Evolutionary conservation across 2,113 vertebrate species (phyloP), one percentile per base, ranked within the genome.

Genomic region (Antechinus flavipes): DNA sequence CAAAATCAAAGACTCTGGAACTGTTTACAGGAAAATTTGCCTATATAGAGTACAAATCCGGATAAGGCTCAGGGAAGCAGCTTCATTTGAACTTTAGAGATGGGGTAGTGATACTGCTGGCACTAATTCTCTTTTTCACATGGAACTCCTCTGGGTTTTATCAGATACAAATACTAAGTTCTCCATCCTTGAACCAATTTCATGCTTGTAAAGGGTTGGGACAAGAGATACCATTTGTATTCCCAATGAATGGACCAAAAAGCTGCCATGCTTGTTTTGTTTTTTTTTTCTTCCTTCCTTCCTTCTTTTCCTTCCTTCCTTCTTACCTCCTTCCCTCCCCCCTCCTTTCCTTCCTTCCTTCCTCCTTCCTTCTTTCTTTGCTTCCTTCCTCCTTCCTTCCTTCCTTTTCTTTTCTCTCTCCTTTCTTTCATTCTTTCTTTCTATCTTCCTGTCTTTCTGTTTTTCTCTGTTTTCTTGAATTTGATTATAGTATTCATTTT

Each of bases 101-200:
- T 27, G 19, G 35, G 0, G 9, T 90, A n/a, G 35, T 27, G 93
- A 84, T 93, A 30, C 90, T 93, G 53, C 24, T 76, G 27, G n/a
- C 92, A 90, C 91, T 90, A 95, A 25, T 16, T 47, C 52, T 91
- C 42, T 93, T 94, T 47, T 95, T 93, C 26, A 93, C 55, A 92
- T 0, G 47, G 93, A 54, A 52, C 90, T 12, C 12, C 54, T 55
- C 90, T 91, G 91, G 42, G 25, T 54, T 56, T 61, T 92, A 76
- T 91, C 27, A 91, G 68, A 58, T 93, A 92, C 35, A 94, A 94
- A 24, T 23, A 26, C 26, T 68, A 93, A 93, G 52, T 3, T 27
- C 52, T 47, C 3, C 93, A 49, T 92, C 92, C 92, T 94, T 30
- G 91, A 91, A 49, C 25, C 1, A 52, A 90, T 53, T 93, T 94